phyloP scores from a whole-genome alignment of 2,113 vertebrate species.

The Pomatorhinus ruficollis region DNA sequence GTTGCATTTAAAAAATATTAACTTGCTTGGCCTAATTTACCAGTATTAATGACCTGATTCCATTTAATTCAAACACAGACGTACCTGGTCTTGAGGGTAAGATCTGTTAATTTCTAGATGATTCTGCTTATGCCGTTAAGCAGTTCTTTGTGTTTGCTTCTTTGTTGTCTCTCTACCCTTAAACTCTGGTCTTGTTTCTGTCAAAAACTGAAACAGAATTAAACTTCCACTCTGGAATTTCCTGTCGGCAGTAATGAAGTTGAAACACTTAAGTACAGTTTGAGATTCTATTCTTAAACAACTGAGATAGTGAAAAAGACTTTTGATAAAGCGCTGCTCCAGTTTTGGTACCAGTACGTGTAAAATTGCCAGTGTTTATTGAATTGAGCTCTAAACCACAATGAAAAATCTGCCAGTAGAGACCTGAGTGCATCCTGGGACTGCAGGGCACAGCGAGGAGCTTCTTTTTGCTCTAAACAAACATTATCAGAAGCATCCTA shows the following conservation, averaged over 20 bases:
- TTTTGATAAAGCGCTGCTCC: neutral
- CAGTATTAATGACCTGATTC: rapidly evolving
- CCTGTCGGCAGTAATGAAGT: neutral
- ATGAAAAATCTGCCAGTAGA: neutral
- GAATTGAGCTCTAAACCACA: neutral
- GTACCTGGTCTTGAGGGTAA: neutral
- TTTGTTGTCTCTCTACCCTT: neutral
- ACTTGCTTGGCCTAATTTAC: neutral
- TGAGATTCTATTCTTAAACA: neutral
- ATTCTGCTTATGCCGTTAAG: neutral
- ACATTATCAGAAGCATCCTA: neutral
- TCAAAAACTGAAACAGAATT: neutral
- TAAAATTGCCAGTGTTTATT: neutral
- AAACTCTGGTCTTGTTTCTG: neutral
- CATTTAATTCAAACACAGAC: neutral
- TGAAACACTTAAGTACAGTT: neutral
- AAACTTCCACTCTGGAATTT: neutral
- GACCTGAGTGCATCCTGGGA: neutral
- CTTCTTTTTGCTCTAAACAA: neutral
- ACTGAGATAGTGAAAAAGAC: neutral
- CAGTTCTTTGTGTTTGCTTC: neutral
- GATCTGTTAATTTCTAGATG: neutral
- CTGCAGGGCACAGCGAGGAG: neutral
- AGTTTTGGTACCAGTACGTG: neutral
- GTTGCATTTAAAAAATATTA: neutral